Evolutionary conservation across 2,797 vertebrate genomes (phyloP).

Genomic region (Sarcophilus harrisii): DNA sequence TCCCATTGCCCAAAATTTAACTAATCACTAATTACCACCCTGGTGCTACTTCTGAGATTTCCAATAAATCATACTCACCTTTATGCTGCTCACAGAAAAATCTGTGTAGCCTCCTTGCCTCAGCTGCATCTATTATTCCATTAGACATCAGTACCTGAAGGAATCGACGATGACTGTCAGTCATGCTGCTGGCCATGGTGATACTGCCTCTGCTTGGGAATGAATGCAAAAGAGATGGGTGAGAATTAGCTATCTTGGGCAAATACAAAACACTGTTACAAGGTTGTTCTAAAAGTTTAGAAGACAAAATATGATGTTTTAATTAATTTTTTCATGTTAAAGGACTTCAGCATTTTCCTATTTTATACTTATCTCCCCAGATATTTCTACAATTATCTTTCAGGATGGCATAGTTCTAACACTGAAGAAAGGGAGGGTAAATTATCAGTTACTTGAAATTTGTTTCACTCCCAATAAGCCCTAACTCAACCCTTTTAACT

Average conservation of each 20-base stretch:
- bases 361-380: neutral
- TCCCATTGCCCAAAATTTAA: neutral
- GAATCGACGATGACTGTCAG: conserved; percentile 91
- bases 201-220: neutral
- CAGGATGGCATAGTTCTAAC: neutral
- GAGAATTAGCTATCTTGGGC: neutral
- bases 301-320: neutral
- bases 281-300: neutral
- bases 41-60: neutral
- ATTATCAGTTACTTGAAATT: neutral
- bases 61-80: conserved; percentile 81
- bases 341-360: neutral
- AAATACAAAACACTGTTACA: neutral
- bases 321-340: neutral
- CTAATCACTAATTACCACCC: neutral
- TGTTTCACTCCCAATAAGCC: neutral
- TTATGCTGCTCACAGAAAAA: conserved; percentile 89
- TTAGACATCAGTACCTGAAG: conserved; percentile 92
- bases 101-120: conserved; percentile 84
- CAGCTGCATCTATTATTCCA: conserved; percentile 88
- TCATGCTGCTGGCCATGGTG: conserved; percentile 86
- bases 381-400: neutral
- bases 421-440: neutral
- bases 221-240: conserved; percentile 34
- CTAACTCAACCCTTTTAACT: neutral